Percentiles rank a stretch among this genome's conserved stretches.
phyloP scores from a whole-genome alignment of 1,140 invertebrate species.

The Lasioglossum albipes region DNA sequence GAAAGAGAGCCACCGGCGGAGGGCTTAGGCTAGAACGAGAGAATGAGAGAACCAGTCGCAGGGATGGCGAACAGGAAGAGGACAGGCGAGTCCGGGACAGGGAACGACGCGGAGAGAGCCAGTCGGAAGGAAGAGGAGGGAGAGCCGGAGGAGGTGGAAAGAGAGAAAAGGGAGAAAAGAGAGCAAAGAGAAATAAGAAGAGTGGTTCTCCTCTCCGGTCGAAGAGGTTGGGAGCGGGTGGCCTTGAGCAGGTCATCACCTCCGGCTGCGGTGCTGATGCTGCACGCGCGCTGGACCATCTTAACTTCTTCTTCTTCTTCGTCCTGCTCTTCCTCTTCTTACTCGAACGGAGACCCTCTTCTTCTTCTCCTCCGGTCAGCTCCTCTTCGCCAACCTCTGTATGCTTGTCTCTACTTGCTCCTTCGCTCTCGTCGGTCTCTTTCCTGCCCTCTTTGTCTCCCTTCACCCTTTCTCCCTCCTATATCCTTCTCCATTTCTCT shows the following conservation, averaged over 20 bases:
- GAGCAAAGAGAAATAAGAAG: constrained; percentile 62
- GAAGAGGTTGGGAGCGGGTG: constrained; percentile 73
- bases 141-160: constrained; percentile 50
- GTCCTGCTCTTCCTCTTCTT: constrained; percentile 31
- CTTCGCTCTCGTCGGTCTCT: not conserved
- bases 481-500: not conserved
- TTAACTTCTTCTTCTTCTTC: constrained; percentile 70
- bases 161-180: constrained; percentile 64
- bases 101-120: constrained; percentile 31
- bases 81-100: constrained; percentile 38
- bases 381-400: constrained; percentile 21
- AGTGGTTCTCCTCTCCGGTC: constrained; percentile 59
- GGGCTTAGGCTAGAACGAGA: not conserved
- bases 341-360: constrained; percentile 45
- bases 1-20: not conserved
- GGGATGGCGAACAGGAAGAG: constrained; percentile 32
- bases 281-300: constrained; percentile 69
- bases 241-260: constrained; percentile 79
- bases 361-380: constrained; percentile 25
- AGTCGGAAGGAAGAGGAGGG: constrained; percentile 34
- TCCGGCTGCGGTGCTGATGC: constrained; percentile 69
- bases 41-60: constrained; percentile 7
- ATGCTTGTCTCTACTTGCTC: constrained; percentile 18
- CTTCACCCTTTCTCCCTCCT: constrained; percentile 9
- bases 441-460: not conserved